Evolutionary conservation across 2,888 invertebrate genomes (phyloP), one percentile per base, ranked within the genome.

Genomic region (Himalopsyche kuldschensis): DNA sequence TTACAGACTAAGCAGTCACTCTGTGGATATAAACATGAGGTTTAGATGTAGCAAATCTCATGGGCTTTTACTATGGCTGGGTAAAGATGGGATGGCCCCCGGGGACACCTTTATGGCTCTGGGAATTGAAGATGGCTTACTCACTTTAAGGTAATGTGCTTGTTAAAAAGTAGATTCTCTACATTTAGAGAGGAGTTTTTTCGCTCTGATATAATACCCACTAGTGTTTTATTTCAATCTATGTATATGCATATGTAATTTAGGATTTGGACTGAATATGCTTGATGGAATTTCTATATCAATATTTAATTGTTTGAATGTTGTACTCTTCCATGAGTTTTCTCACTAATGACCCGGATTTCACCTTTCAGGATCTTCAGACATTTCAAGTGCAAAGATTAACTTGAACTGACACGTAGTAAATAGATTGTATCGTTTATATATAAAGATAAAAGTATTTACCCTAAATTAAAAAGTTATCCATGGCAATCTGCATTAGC

Each of bases 21-120:
- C 95, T 86, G 93, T 97, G 87, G 97, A 97, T 90, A 95, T 98
- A 88, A 97, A 97, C 92, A 94, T 98, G 89, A 92, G 96, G 87
- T 96, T 98, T 90, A 94, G 96, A 86, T 94, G 96, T 79, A 93
- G 93, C 87, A 92, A 94, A 2, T 89, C 93, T 32, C 91, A 93
- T 88, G 98, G 97, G 0, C 92, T 98, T 85, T 92, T 98, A 69
- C 92, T 98, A 85, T 98, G 97, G 97, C 95, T 96, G 87, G 97
- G 97, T 10, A 93, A 95, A 79, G 92, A 93, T 87, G 90, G 92
- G 80, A 90, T 90, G 85, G 93, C 94, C 86, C 91, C 92, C 55
- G 92, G 93, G 55, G 93, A 94, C 80, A 97, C 97, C 90, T 98
- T 95, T 91, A 92, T 98, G 77, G 95, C 97, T 47, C 91, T 98